Evolutionary conservation across 2,888 invertebrate species (phyloP).

Genomic region (Stenichneumon culpator): DNA sequence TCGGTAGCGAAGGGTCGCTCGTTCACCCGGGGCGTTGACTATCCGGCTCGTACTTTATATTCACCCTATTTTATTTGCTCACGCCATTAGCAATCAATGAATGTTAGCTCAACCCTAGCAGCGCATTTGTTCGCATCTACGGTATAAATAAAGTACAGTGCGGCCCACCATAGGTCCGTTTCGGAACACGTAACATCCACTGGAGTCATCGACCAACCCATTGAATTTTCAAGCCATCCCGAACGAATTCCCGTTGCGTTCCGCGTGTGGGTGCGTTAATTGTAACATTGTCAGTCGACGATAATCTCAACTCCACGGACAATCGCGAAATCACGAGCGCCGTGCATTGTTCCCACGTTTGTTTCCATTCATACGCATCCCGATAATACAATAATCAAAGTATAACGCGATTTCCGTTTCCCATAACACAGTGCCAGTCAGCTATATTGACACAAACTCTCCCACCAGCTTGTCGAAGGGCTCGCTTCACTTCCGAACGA

Average conservation of each 20-base stretch:
- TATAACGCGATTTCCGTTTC: background rate
- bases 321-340: constrained; percentile 12
- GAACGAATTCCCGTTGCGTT: background rate
- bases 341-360: constrained; percentile 15
- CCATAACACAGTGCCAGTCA: background rate
- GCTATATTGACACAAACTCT: background rate
- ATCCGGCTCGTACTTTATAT: constrained; percentile 62
- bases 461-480: background rate
- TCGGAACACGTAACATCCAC: constrained; percentile 19
- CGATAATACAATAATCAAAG: constrained; percentile 30
- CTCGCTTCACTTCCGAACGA: background rate
- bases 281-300: constrained; percentile 37
- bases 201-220: constrained; percentile 2
- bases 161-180: background rate
- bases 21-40: constrained; percentile 27
- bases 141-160: constrained; percentile 15
- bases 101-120: constrained; percentile 62
- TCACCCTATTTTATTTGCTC: constrained; percentile 68
- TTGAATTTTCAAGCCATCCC: constrained; percentile 27
- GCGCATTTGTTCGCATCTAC: constrained; percentile 45
- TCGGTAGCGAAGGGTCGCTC: constrained; percentile 40
- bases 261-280: constrained; percentile 34
- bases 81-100: constrained; percentile 68
- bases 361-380: constrained; percentile 20
- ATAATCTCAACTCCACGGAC: background rate